These are phyloP conservation scores for Acanthopagrus latus DNA, from an alignment of 2,797 vertebrate genomes.

Conservation along the genomic window DNA sequence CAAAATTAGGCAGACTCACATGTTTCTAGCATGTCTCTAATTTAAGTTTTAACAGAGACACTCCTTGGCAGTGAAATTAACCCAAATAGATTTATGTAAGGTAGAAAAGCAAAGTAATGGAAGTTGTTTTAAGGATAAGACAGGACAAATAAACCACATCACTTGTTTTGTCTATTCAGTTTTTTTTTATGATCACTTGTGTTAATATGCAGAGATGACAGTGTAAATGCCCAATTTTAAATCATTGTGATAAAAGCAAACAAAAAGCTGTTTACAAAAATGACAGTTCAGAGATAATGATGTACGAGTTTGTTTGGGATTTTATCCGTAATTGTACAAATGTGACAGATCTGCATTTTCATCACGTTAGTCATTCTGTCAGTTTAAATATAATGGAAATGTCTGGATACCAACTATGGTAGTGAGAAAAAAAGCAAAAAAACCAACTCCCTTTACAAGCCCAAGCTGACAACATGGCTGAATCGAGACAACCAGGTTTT, in stretches of 20 bases:
- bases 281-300: neutral
- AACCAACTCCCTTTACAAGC: neutral
- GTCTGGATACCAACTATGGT: neutral
- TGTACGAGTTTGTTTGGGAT: neutral
- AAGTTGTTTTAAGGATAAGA: neutral
- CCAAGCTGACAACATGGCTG: neutral
- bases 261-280: neutral
- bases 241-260: neutral
- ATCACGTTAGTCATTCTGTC: neutral
- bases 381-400: neutral
- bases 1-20: neutral
- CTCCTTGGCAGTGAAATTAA: neutral
- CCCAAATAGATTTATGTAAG: neutral
- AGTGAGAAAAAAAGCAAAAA: slow-evolving; percentile 1
- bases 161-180: neutral
- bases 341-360: slow-evolving; percentile 12
- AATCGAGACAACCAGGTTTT: neutral
- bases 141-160: neutral
- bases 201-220: neutral
- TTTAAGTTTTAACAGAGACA: neutral
- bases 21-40: neutral
- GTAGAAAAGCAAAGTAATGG: neutral
- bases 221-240: neutral
- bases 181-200: neutral
- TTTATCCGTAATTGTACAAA: neutral